Evolutionary conservation across 2,888 invertebrate species (phyloP), one percentile per base, ranked within the genome.

Genomic region (Drosophila pegasa): DNA sequence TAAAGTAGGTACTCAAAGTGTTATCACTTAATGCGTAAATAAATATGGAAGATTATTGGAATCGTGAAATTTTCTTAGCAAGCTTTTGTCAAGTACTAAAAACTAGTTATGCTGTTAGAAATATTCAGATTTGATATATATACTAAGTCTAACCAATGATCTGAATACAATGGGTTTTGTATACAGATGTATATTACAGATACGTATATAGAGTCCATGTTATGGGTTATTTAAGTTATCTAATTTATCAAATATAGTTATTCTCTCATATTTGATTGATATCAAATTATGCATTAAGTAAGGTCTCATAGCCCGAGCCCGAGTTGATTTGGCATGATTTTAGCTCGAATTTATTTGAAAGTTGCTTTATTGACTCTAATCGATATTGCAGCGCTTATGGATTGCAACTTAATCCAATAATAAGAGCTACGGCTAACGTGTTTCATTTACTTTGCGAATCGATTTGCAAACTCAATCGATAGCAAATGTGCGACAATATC

Each of bases 291-390:
- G n/a, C 12, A 47, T 27, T 31, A 2, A n/a, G 16, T 9, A 31
- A 7, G 9, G 35, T 45, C 31, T 54, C 57, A 54, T 31, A 7
- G 31, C 9, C 41, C 18, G 12, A 43, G 29, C 18, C 47, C 52
- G 22, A 64, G 31, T 55, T 10, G 35, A n/a, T n/a, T n/a, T n/a
- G n/a, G n/a, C n/a, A n/a, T n/a, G n/a, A n/a, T n/a, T n/a, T n/a
- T n/a, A n/a, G n/a, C 1, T 31, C 2, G 4, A 61, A 56, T 67
- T 67, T 38, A 51, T 50, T 9, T 8, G 16, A 35, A 18, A 45
- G 12, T 55, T 54, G 20, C 8, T 14, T 31, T 27, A 64, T 64
- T 50, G 35, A 54, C 41, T 31, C 37, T 27, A 48, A 65, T 37
- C 37, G 20, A 57, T 50, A 61, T 37, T 9, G 20, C 40, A 31